Conservation (phyloP, 2,797 vertebrate species). For the Epinephelus awoara region DNA sequence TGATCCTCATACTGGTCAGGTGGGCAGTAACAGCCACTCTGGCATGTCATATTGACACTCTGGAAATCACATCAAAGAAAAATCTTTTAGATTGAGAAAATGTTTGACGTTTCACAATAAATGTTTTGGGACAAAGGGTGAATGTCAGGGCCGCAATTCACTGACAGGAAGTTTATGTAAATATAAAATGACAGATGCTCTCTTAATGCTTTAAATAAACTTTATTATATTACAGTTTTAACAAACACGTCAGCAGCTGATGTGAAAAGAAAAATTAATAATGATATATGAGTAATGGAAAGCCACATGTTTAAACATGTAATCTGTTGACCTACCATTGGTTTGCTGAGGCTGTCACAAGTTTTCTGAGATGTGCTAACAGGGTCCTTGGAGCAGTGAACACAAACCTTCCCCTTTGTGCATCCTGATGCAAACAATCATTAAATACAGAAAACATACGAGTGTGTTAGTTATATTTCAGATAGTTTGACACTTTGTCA, state of each 20-base stretch:
- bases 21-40: conserved; percentile 88
- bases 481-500: background rate
- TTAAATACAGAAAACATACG: background rate
- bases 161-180: background rate
- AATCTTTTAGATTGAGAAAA: background rate
- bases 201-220: background rate
- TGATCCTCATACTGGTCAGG: conserved; percentile 84
- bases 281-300: background rate
- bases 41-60: conserved; percentile 72
- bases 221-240: background rate
- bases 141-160: background rate
- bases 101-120: background rate
- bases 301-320: background rate
- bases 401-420: conserved; percentile 71
- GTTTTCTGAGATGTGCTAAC: conserved; percentile 75
- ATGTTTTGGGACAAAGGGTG: background rate
- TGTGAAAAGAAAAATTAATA: background rate
- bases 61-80: conserved; percentile 41
- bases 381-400: conserved; percentile 70
- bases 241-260: background rate
- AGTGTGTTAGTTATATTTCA: background rate
- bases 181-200: background rate
- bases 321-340: conserved; percentile 63
- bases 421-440: conserved; percentile 66
- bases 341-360: conserved; percentile 79